Evolutionary conservation across 2,797 vertebrate genomes (phyloP).

Genomic region (Hemibagrus guttatus): DNA sequence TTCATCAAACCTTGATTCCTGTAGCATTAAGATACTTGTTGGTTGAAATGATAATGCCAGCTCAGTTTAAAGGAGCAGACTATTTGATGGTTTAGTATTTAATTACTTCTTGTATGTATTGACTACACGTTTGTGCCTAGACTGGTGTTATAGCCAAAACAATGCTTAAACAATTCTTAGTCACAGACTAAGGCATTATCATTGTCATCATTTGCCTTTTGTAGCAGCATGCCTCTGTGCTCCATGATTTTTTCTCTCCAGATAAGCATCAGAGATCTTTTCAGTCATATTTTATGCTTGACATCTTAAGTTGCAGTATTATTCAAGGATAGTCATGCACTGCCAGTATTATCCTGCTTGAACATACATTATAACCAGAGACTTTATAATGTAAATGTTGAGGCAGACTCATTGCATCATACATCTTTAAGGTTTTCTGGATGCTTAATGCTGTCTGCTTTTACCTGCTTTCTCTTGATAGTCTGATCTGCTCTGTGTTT

Average conservation of each 20-base stretch:
- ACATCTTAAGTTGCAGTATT: slow-evolving; percentile 12
- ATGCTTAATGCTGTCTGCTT: slow-evolving; percentile 15
- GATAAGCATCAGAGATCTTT: slow-evolving; percentile 28
- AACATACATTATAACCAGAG: background rate
- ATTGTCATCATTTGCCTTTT: slow-evolving; percentile 25
- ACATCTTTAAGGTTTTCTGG: background rate
- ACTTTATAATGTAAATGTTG: background rate
- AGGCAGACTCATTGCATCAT: background rate
- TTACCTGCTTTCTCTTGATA: slow-evolving; percentile 19
- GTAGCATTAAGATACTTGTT: background rate
- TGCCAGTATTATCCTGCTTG: background rate
- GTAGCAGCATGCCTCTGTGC: slow-evolving; percentile 16
- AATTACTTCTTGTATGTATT: background rate
- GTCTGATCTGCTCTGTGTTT: slow-evolving; percentile 30
- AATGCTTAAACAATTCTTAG: slow-evolving; percentile 4
- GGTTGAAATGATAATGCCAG: slow-evolving; percentile 26
- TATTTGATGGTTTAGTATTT: background rate
- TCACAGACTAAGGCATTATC: slow-evolving; percentile 22
- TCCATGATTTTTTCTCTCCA: background rate
- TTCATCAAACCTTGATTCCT: background rate
- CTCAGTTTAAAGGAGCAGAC: background rate
- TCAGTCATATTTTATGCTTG: background rate
- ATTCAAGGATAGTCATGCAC: background rate
- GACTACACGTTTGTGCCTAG: background rate
- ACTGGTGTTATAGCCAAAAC: slow-evolving; percentile 1